Evolutionary conservation across 2,113 vertebrate genomes (phyloP), one percentile per base, ranked within the genome.

Genomic region (Urocolius indicus): DNA sequence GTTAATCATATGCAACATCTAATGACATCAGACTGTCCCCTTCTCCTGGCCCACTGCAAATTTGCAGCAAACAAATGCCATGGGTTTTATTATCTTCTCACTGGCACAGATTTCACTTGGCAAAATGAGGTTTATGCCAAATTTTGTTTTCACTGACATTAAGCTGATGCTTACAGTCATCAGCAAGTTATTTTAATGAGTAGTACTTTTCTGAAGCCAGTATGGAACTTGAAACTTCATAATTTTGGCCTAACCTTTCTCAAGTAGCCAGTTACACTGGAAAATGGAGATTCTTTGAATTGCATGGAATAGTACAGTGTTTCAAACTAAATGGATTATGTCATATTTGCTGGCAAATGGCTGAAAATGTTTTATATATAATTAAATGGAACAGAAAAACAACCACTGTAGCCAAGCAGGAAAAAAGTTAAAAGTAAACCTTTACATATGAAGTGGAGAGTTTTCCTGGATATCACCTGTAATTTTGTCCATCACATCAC

Each of bases 271-370:
- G 36, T 22, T 43, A 72, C 9, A 45, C n/a, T 62, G 75, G 84
- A 87, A 95, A 96, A 87, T 1, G 9, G 81, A 83, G 29, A 17
- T 51, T 66, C 71, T 81, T 69, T 18, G 52, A 84, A 87, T 21
- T 49, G 58, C 66, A 41, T 16, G 81, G 69, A 87, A 87, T 41
- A 43, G 36, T 57, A 61, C 19, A 51, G 19, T 13, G 49, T 48
- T 78, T 85, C 58, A 87, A 94, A 95, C 91, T 76, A 93, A 97
- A 91, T 58, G 41, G 23, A 72, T 91, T 69, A 85, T 68, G 48
- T 94, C 91, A 88, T 67, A 79, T 73, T 83, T 85, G 59, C 48
- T 91, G 71, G 87, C 82, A 94, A 88, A 46, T 2, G 20, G 30
- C 46, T 88, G 34, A 77, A 67, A 69, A 85, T 43, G 18, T 43